Conservation (phyloP, 1,140 invertebrate species). For the Meloidogyne hapla region DNA sequence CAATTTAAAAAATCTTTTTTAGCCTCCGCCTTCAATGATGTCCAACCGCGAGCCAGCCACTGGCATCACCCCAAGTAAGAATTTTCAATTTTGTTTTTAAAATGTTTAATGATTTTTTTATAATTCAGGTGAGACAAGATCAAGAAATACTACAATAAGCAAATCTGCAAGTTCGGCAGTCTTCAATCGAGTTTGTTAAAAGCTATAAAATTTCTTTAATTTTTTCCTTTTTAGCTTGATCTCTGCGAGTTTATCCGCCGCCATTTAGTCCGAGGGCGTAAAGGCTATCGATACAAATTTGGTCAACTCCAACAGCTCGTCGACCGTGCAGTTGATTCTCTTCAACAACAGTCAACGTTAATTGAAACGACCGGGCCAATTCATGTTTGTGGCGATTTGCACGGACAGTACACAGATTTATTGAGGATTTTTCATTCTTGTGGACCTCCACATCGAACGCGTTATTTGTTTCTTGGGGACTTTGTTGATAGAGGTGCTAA, state of each 20-base stretch:
- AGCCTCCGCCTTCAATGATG: not conserved
- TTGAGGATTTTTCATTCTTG: slow-evolving; percentile 1
- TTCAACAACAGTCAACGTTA: slow-evolving; percentile 28
- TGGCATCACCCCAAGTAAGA: not conserved
- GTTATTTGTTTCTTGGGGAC: not conserved
- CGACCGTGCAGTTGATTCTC: slow-evolving; percentile 19
- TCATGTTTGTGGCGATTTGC: slow-evolving; percentile 52
- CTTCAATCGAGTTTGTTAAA: not conserved
- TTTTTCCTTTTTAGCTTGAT: not conserved
- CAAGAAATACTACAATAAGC: not conserved
- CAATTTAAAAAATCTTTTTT: not conserved
- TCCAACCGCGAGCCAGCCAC: not conserved
- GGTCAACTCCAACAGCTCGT: slow-evolving; percentile 29
- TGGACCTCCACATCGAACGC: not conserved
- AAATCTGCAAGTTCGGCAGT: not conserved
- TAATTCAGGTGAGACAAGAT: not conserved
- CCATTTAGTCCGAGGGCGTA: not conserved
- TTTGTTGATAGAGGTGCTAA: not conserved
- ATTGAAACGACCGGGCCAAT: slow-evolving; percentile 41
- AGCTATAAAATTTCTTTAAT: not conserved
- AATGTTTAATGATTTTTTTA: not conserved
- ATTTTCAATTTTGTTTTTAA: no score
- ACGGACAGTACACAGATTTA: slow-evolving; percentile 48
- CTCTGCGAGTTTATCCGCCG: not conserved
- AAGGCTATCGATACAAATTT: slow-evolving; percentile 1